Evolutionary conservation across 2,888 invertebrate species (phyloP).

Genomic region (Gandaritis pyraliata): DNA sequence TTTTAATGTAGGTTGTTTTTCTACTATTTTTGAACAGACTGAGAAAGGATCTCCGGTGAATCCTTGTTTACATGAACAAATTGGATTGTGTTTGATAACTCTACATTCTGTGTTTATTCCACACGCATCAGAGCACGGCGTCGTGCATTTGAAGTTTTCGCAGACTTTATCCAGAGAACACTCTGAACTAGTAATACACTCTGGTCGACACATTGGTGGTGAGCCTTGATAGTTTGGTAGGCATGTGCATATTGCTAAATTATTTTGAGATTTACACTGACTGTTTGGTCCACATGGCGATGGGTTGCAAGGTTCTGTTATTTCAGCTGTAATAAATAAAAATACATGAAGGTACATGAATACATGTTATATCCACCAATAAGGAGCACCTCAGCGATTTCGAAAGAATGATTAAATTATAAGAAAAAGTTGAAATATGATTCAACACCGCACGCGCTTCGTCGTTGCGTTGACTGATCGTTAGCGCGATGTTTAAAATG

Average conservation of each 20-base stretch:
- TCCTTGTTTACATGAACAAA: slow-evolving; percentile 87
- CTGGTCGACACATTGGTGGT: slow-evolving; percentile 88
- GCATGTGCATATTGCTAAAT: slow-evolving; percentile 89
- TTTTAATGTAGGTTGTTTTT: slow-evolving; percentile 54
- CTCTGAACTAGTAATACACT: slow-evolving; percentile 88
- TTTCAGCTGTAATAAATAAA: slow-evolving; percentile 61
- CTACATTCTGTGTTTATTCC: slow-evolving; percentile 88
- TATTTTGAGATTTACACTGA: slow-evolving; percentile 83
- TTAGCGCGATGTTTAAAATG: no score
- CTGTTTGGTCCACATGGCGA: slow-evolving; percentile 92
- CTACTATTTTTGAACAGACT: slow-evolving; percentile 66
- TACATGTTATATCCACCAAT: no score
- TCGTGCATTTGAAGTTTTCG: slow-evolving; percentile 87
- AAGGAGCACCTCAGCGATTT: no score
- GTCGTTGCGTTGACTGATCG: no score
- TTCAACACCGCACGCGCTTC: no score
- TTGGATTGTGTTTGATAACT: slow-evolving; percentile 89
- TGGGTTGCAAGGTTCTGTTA: slow-evolving; percentile 84
- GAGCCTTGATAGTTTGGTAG: slow-evolving; percentile 86
- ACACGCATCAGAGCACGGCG: slow-evolving; percentile 89
- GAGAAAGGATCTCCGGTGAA: slow-evolving; percentile 87
- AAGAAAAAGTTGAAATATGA: no score
- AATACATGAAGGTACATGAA: neutral
- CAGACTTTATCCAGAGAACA: slow-evolving; percentile 87
- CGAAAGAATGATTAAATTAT: no score